Evolutionary conservation across 2,888 invertebrate species (phyloP), one percentile per base, ranked within the genome.

Genomic region (Zhuqinia jingwanae): DNA sequence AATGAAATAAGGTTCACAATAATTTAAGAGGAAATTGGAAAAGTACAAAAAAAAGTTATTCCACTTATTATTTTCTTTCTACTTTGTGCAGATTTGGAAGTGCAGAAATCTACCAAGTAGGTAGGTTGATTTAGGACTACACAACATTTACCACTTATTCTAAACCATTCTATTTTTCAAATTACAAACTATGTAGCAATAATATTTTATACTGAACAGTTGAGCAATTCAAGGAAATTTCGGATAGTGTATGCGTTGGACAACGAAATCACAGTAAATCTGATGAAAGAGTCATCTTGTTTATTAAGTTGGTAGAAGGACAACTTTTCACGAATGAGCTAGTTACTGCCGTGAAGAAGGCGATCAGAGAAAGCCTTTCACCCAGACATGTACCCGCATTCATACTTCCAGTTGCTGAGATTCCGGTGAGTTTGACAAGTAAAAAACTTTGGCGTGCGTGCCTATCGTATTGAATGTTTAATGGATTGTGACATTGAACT

Each of bases 61-160:
- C 10, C 47, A 79, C 2, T 50, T 3, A 36, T 36, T 36, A 6
- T 36, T n/a, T n/a, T n/a, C n/a, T n/a, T n/a, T n/a, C n/a, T n/a
- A n/a, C n/a, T n/a, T n/a, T n/a, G n/a, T 56, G 13, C 17, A 84
- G 84, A 25, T 94, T 94, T 91, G 94, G 94, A 27, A 94, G 93
- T 90, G 93, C 94, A n/a, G 94, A 94, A 91, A 94, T 94, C 85
- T 94, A 94, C 90, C 92, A 93, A 89, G 92, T 94, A 85, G 94
- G 93, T 93, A 91, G 92, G 92, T 63, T 36, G 2, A 11, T 36
- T 27, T 36, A 50, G 17, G 47, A 20, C 1, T n/a, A 17, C n/a
- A n/a, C n/a, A n/a, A n/a, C n/a, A n/a, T 22, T n/a, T 0, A 75
- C 15, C 1, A 53, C 15, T 47, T 65, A 17, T 65, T 2, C 50